Evolutionary conservation across 2,888 invertebrate species (phyloP).

Genomic region (Melieria crassipennis): DNA sequence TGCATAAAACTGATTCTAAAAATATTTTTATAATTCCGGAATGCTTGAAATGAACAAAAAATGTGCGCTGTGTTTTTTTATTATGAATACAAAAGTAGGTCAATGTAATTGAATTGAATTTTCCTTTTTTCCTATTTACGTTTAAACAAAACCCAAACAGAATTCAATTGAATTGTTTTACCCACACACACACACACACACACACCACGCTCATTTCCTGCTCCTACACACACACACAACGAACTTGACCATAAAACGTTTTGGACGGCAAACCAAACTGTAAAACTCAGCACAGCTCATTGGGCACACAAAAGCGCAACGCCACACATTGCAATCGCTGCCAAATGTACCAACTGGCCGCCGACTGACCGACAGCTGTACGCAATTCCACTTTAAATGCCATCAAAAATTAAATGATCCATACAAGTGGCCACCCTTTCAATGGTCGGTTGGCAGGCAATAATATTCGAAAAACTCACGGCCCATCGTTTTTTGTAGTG

Average conservation of each 20-base stretch:
- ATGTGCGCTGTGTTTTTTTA: no score
- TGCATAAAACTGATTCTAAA: no score
- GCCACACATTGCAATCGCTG: not conserved
- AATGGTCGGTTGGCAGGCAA: not conserved
- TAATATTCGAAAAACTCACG: not conserved
- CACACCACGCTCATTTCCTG: not conserved
- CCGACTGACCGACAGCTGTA: constrained; percentile 10
- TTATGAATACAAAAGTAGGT: no score
- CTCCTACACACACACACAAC: not conserved
- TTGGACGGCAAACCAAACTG: not conserved
- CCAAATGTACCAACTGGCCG: not conserved
- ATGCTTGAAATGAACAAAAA: no score
- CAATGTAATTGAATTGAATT: no score
- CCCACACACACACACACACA: constrained; percentile 1
- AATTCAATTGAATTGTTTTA: not conserved
- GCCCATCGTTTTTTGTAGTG: no score
- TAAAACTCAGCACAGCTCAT: not conserved
- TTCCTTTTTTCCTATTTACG: no score
- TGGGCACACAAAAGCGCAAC: not conserved
- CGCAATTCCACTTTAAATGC: constrained; percentile 28
- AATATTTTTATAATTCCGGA: no score
- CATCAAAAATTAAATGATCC: constrained; percentile 29
- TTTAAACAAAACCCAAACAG: no score
- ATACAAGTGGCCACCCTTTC: not conserved
- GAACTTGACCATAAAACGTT: not conserved